Evolutionary conservation across 2,113 vertebrate species (phyloP).

Genomic region (Python bivittatus): DNA sequence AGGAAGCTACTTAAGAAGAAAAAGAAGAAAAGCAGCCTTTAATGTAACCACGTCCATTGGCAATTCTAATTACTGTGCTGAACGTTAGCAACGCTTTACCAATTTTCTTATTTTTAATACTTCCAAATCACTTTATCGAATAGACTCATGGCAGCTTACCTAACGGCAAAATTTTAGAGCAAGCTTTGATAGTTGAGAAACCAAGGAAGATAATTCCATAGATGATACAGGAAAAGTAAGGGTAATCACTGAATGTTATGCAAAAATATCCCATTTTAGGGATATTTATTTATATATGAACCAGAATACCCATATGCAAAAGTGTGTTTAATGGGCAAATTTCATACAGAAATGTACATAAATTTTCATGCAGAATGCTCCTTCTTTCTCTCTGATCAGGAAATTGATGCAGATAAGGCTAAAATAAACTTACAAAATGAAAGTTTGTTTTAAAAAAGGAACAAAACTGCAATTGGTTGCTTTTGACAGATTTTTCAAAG

Average conservation of each 20-base stretch:
- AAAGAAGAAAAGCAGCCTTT: neutral
- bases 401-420: neutral
- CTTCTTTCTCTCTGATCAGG: neutral
- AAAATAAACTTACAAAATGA: neutral
- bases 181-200: neutral
- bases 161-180: neutral
- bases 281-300: neutral
- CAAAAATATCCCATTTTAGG: neutral
- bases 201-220: neutral
- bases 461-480: neutral
- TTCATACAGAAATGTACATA: neutral
- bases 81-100: conserved; percentile 29
- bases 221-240: neutral
- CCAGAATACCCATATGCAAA: neutral
- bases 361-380: neutral
- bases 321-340: neutral
- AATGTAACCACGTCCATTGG: conserved; percentile 20
- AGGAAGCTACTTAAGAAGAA: conserved; percentile 42
- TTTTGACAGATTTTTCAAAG: neutral
- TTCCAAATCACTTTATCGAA: neutral
- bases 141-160: neutral
- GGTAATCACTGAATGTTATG: neutral
- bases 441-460: too few relatives aligned
- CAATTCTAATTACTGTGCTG: conserved; percentile 32
- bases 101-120: neutral